Percentiles rank a stretch among this genome's conserved stretches.
phyloP scores from a whole-genome alignment of 1,140 invertebrate genomes.

The Sarcophaga peregrina region DNA sequence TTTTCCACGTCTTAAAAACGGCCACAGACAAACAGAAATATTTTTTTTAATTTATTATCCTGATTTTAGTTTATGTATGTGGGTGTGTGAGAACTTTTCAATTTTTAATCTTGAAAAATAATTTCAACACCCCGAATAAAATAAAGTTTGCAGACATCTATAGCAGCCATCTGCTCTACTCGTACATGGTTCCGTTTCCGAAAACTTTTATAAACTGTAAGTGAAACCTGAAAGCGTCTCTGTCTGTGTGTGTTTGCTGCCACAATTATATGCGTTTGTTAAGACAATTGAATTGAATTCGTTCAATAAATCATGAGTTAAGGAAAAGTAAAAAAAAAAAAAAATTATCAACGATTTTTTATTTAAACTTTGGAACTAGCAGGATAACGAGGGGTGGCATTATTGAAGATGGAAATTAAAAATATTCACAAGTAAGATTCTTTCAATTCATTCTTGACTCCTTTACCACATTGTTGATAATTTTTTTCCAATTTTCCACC shows the following conservation, averaged over 20 bases:
- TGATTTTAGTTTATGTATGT: background rate
- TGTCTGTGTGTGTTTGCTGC: background rate
- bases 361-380: background rate
- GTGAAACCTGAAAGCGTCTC: too few relatives aligned
- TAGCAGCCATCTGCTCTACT: background rate
- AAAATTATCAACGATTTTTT: slow-evolving; percentile 23
- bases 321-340: too few relatives aligned
- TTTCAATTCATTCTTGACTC: too few relatives aligned
- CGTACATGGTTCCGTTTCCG: background rate
- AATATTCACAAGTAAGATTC: too few relatives aligned
- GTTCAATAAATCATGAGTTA: slow-evolving; percentile 35
- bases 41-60: slow-evolving; percentile 1
- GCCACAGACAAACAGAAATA: background rate
- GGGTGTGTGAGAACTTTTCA: background rate
- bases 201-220: too few relatives aligned
- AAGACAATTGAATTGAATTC: slow-evolving; percentile 26
- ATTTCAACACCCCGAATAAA: slow-evolving; percentile 19
- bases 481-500: too few relatives aligned
- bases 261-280: slow-evolving; percentile 11
- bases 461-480: too few relatives aligned
- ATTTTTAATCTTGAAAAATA: background rate
- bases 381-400: background rate
- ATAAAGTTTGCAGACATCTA: slow-evolving; percentile 30
- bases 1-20: background rate
- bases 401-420: background rate